Base-by-base conservation (phyloP, 2,113 vertebrate species). In the Trachemys scripta region DNA sequence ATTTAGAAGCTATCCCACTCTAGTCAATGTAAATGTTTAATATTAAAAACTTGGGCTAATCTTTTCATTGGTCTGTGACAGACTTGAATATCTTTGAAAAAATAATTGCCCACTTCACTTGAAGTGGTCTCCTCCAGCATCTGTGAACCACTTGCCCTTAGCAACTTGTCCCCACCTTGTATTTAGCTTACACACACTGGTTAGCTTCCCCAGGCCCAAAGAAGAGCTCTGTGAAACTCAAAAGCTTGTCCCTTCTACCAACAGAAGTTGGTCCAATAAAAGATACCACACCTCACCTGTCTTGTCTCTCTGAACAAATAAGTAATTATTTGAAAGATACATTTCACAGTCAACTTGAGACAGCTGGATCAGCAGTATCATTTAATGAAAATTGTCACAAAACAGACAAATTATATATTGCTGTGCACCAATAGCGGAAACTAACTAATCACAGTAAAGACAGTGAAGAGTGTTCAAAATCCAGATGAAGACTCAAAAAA, bases 21-120 rank as follows among this genome's bases (percentile, higher is more conserved):
- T 25, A 57, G 20, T 84, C 51, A 88, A 51, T 88, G 49, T 84
- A 91, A 91, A 50, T 65, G 88, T 12, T 92, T 82, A 57, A 56
- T 69, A n/a, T n/a, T 69, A 84, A 22, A 85, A 10, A 11, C 84
- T 95, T 42, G 42, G 2, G 91, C 31, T 89, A 17, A 35, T 95
- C 65, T 82, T 65, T 96, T 94, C 87, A 90, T 80, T 84, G 85
- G 54, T 53, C 54, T 95, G 87, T 14, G 8, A 95, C 8, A 90
- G 85, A 86, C 38, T 35, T 88, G 38, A 95, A 24, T 94, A 93
- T 95, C 92, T 96, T 80, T 88, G 65, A 95, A 78, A 45, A 96
- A 93, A 90, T 47, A 65, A 69, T n/a, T 69, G 35, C 17, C 62
- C 35, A 69, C 62, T 69, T 69, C 62, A 69, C 4, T n/a, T 69